Conservation (phyloP, 1,140 invertebrate species). For the Ruditapes philippinarum region DNA sequence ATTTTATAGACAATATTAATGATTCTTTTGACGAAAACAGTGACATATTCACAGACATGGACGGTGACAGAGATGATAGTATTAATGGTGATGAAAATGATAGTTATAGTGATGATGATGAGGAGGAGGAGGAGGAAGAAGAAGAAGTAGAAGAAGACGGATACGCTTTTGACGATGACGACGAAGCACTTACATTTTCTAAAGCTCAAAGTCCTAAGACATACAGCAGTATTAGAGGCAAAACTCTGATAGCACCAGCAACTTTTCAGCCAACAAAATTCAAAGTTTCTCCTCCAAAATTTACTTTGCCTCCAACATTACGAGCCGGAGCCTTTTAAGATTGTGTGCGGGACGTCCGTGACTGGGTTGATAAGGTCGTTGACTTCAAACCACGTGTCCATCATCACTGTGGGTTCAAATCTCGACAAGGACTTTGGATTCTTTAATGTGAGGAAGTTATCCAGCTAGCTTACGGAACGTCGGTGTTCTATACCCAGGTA, state of each 20-base stretch:
- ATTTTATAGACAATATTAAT: neutral
- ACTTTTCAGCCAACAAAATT: neutral
- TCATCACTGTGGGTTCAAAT: too few species aligned
- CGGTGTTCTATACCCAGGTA: too few species aligned
- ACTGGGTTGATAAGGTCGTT: too few species aligned
- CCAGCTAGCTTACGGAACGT: too few species aligned
- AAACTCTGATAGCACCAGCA: neutral
- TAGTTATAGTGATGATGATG: too few species aligned
- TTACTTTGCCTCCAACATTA: neutral
- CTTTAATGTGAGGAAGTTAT: too few species aligned
- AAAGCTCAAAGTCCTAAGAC: neutral
- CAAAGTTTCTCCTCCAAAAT: neutral
- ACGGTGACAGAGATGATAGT: constrained; percentile 1
- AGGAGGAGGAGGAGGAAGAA: too few species aligned
- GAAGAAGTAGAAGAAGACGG: neutral
- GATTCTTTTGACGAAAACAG: neutral
- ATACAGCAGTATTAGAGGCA: neutral
- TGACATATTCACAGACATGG: neutral
- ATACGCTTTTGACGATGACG: neutral
- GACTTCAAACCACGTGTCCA: too few species aligned
- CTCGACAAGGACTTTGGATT: too few species aligned
- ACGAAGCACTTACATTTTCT: neutral
- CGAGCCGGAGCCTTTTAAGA: neutral
- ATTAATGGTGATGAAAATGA: neutral
- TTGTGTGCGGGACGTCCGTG: too few species aligned